phyloP scores from a whole-genome alignment of 2,113 vertebrate genomes.

The Ramphastos sulfuratus region DNA sequence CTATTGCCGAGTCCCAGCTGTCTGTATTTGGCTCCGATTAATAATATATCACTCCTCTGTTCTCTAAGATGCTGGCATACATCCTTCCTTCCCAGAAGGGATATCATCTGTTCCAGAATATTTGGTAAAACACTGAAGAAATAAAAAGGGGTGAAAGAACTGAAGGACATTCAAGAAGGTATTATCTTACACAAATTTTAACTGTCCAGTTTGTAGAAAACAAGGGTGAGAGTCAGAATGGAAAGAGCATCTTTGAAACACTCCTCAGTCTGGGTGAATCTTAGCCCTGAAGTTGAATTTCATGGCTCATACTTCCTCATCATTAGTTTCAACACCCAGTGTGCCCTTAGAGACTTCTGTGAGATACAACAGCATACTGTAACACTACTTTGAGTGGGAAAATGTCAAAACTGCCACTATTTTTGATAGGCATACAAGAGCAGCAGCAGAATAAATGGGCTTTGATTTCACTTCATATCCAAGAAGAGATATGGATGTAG shows the following conservation, averaged over 20 bases:
- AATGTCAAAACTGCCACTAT: conserved; percentile 50
- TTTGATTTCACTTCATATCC: conserved; percentile 45
- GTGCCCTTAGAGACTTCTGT: conserved; percentile 23
- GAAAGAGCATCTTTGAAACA: not conserved
- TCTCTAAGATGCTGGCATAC: not conserved
- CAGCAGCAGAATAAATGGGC: conserved; percentile 19
- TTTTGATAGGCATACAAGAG: conserved; percentile 39
- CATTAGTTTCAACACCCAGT: not conserved
- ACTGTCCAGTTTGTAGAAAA: not conserved
- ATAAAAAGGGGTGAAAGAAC: not conserved
- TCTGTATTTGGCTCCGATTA: not conserved
- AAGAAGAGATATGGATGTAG: conserved; percentile 10
- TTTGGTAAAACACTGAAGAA: not conserved
- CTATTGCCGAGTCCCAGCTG: not conserved
- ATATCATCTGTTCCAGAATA: not conserved
- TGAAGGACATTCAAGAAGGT: not conserved
- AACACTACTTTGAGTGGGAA: conserved; percentile 5
- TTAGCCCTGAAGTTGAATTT: not conserved
- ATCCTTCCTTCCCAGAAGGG: not conserved
- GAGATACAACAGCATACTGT: not conserved
- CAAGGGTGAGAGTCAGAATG: not conserved
- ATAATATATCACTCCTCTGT: not conserved
- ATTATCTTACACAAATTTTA: not conserved
- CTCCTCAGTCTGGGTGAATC: not conserved
- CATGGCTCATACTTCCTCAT: not conserved